phyloP scores from a whole-genome alignment of 1,140 invertebrate species.

The Pseudachorutes palmiensis region DNA sequence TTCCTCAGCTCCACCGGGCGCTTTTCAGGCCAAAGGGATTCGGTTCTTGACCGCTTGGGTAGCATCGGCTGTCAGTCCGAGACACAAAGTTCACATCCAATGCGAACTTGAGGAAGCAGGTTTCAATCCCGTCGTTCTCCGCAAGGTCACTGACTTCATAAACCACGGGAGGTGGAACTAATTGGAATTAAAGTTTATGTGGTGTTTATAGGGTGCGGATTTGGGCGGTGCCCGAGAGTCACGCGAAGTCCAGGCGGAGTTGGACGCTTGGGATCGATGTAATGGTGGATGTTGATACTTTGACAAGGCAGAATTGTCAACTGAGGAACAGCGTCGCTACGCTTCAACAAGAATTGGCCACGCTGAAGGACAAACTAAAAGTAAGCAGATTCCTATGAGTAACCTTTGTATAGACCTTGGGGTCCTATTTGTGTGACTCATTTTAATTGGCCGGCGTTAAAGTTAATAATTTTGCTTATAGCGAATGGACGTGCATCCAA shows the following conservation, averaged over 20 bases:
- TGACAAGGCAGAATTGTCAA: conserved; percentile 36
- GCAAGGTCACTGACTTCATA: conserved; percentile 56
- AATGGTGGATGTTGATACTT: conserved; percentile 32
- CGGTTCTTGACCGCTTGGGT: conserved; percentile 77
- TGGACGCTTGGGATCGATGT: conserved; percentile 34
- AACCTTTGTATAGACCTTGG: too few relatives aligned
- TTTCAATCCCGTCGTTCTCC: conserved; percentile 59
- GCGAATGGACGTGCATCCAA: conserved; percentile 34
- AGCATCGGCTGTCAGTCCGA: conserved; percentile 60
- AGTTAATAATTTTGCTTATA: conserved; percentile 14
- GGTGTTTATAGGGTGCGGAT: conserved; percentile 29
- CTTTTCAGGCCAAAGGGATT: conserved; percentile 63
- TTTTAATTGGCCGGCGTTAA: too few relatives aligned
- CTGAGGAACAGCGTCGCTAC: conserved; percentile 35
- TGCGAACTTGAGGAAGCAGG: conserved; percentile 78
- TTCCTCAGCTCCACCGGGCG: conserved; percentile 50
- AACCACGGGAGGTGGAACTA: too few relatives aligned
- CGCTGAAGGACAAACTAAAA: conserved; percentile 36
- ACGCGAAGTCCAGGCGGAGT: conserved; percentile 30
- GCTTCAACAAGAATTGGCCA: conserved; percentile 36
- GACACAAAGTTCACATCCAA: conserved; percentile 77
- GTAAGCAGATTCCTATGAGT: conserved; percentile 23
- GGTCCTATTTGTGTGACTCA: too few relatives aligned
- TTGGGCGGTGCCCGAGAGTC: conserved; percentile 34
- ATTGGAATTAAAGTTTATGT: background rate